phyloP scores from a whole-genome alignment of 2,888 invertebrate genomes.

The Habrosyne pyritoides region DNA sequence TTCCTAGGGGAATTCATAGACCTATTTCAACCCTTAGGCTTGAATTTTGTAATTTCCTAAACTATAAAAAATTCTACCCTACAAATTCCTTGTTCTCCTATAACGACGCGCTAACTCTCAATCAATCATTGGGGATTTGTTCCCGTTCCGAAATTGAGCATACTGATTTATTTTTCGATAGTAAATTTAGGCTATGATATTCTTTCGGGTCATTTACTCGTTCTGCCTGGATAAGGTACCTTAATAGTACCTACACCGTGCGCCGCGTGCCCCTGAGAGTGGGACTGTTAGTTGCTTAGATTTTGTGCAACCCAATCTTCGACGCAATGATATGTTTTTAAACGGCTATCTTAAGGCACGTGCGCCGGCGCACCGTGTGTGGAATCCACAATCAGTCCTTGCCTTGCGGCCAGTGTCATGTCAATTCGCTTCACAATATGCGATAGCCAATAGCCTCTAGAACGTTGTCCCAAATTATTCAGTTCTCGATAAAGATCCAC shows the following conservation, averaged over 20 bases:
- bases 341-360: constrained; percentile 31
- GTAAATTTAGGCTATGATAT: too few species aligned
- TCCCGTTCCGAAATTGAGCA: too few species aligned
- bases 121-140: too few species aligned
- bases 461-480: constrained; percentile 1
- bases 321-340: constrained; percentile 37
- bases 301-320: constrained; percentile 32
- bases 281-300: constrained; percentile 3
- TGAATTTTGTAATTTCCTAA: too few species aligned
- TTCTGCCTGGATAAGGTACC: neutral
- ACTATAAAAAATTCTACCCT: too few species aligned
- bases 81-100: too few species aligned
- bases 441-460: neutral
- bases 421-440: constrained; percentile 23
- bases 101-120: too few species aligned
- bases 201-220: neutral
- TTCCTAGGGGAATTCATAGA: too few species aligned
- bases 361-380: constrained; percentile 40
- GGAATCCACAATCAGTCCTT: constrained; percentile 55
- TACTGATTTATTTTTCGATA: too few species aligned
- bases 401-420: constrained; percentile 55
- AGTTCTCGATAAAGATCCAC: neutral
- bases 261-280: too few species aligned
- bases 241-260: too few species aligned
- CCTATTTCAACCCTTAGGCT: too few species aligned